phyloP scores from a whole-genome alignment of 92 coral and sea anemone species.

The Plumapathes pennacea region DNA sequence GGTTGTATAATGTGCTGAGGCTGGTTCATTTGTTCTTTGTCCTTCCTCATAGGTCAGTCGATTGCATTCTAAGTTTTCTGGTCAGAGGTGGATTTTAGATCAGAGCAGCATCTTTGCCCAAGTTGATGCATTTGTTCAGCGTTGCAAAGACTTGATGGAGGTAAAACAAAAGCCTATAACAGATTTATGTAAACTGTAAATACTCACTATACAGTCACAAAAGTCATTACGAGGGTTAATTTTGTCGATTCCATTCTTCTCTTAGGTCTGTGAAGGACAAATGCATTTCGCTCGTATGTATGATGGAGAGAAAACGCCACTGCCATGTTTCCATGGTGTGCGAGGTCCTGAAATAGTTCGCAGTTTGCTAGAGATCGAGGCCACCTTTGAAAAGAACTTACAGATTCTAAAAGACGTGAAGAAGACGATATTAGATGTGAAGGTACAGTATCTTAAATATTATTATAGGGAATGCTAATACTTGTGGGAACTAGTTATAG shows the following conservation, averaged over 20 bases:
- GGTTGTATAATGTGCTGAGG: too few relatives aligned
- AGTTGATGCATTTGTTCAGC: conserved; percentile 98
- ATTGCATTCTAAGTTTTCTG: conserved; percentile 85
- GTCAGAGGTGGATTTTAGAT: conserved; percentile 84
- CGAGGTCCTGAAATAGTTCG: conserved; percentile 93
- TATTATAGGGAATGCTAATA: too few relatives aligned
- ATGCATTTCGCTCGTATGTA: conserved; percentile 98
- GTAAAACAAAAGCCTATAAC: conserved; percentile 22
- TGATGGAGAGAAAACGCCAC: conserved; percentile 89
- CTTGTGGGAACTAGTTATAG: too few relatives aligned
- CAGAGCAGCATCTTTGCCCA: conserved; percentile 99
- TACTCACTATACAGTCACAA: too few relatives aligned
- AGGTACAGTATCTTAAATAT: conserved; percentile 43
- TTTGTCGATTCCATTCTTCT: background rate
- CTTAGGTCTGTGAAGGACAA: conserved; percentile 97
- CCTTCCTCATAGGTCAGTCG: conserved; percentile 67
- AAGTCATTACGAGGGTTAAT: background rate
- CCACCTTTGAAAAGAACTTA: conserved; percentile 95
- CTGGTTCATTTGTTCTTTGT: too few relatives aligned
- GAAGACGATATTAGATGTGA: conserved; percentile 95
- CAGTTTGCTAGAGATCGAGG: conserved; percentile 92
- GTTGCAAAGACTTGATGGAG: conserved; percentile 97
- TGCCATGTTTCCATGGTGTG: conserved; percentile 97
- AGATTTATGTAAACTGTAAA: too few relatives aligned
- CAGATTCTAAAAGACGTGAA: conserved; percentile 93